These are phyloP conservation scores for Brachionus rubens DNA, from an alignment of 1,140 invertebrate species.

Conservation along the genomic window DNA sequence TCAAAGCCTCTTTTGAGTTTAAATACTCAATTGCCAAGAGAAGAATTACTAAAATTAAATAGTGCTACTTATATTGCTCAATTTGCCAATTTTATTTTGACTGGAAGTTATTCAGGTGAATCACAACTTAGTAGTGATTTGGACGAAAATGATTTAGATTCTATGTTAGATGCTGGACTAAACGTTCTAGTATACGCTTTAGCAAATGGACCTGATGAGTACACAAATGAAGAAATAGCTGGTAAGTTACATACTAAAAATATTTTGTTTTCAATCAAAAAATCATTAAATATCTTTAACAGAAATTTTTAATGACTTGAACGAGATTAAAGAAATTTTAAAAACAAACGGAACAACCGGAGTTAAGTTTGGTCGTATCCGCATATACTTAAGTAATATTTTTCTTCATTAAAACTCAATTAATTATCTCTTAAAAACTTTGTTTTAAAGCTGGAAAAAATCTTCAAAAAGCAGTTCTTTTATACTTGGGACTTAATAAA, in stretches of 20 bases:
- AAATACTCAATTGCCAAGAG: neutral
- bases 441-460: neutral
- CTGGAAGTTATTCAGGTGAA: constrained; percentile 20
- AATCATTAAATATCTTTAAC: too few relatives aligned
- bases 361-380: neutral
- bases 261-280: too few relatives aligned
- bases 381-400: constrained; percentile 10
- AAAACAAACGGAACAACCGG: neutral
- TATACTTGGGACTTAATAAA: constrained; percentile 19
- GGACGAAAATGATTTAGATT: neutral
- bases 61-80: constrained; percentile 17
- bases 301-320: constrained; percentile 19
- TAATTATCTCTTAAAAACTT: neutral
- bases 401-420: neutral
- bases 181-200: neutral
- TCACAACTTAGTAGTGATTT: neutral
- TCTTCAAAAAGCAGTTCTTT: neutral
- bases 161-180: neutral
- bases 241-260: too few relatives aligned
- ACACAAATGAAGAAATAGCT: too few relatives aligned
- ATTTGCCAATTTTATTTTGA: neutral
- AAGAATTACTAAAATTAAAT: neutral
- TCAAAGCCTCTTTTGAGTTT: neutral
- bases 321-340: neutral
- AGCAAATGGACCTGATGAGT: constrained; percentile 24